Conservation (phyloP, 1,140 invertebrate species). For the Hycleus cichorii region DNA sequence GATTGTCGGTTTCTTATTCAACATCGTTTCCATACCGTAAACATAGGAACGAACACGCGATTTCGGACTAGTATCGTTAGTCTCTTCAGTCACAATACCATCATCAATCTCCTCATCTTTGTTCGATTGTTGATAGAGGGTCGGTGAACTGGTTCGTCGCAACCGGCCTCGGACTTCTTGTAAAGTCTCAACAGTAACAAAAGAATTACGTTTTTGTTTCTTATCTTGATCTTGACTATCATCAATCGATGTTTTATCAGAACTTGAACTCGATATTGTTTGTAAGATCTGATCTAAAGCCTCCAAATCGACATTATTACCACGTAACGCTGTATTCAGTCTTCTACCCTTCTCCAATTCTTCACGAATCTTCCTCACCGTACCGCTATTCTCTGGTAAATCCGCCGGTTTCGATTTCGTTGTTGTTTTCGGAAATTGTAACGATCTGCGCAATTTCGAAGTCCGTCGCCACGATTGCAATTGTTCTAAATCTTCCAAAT, state of each 20-base stretch:
- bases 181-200: constrained; percentile 51
- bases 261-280: constrained; percentile 32
- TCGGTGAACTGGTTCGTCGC: constrained; percentile 43
- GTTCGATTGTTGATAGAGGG: constrained; percentile 34
- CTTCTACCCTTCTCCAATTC: constrained; percentile 46
- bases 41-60: constrained; percentile 40
- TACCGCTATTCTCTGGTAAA: constrained; percentile 45
- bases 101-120: constrained; percentile 40
- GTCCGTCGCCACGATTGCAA: constrained; percentile 49
- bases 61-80: constrained; percentile 17
- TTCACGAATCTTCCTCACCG: constrained; percentile 45
- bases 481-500: constrained; percentile 36
- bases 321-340: constrained; percentile 43
- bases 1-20: constrained; percentile 36
- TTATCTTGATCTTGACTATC: constrained; percentile 41
- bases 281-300: constrained; percentile 45
- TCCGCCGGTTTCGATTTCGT: constrained; percentile 43
- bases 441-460: constrained; percentile 50
- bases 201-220: constrained; percentile 43
- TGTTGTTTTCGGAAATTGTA: constrained; percentile 50
- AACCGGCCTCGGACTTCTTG: constrained; percentile 50
- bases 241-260: constrained; percentile 39
- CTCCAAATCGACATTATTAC: constrained; percentile 44
- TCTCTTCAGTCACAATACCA: constrained; percentile 41
- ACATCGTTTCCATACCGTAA: constrained; percentile 40